These are phyloP conservation scores for Pelmatolapia mariae DNA, from an alignment of 2,113 vertebrate species.

Conservation along the genomic window DNA sequence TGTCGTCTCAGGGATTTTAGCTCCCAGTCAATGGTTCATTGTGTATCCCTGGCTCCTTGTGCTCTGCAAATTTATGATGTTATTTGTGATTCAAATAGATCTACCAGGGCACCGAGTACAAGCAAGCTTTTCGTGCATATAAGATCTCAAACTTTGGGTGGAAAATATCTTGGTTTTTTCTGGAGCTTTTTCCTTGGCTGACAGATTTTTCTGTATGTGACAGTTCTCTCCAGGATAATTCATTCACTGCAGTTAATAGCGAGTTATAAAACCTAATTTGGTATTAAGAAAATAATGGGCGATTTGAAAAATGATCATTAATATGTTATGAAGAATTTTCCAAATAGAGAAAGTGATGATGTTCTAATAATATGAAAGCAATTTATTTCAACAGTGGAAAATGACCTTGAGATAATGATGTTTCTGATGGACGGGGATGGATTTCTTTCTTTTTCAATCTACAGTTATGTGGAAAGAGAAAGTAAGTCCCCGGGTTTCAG, in stretches of 20 bases:
- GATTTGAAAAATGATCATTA: slow-evolving; percentile 23
- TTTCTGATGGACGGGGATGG: neutral
- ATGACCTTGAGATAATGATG: slow-evolving; percentile 18
- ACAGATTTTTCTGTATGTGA: neutral
- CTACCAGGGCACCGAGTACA: slow-evolving; percentile 1
- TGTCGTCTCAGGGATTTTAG: slow-evolving; percentile 34
- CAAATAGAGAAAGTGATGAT: slow-evolving; percentile 20
- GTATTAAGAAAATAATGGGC: slow-evolving; percentile 38
- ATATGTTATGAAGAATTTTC: slow-evolving; percentile 29
- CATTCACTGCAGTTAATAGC: neutral
- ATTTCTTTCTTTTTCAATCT: neutral
- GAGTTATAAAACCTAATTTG: slow-evolving; percentile 40
- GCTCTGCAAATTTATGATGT: slow-evolving; percentile 46
- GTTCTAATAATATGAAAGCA: slow-evolving; percentile 41
- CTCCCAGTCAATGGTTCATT: slow-evolving; percentile 38
- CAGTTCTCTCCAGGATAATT: neutral
- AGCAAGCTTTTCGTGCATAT: neutral
- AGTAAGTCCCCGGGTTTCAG: neutral
- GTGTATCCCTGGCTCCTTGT: slow-evolving; percentile 28
- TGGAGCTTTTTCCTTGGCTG: neutral
- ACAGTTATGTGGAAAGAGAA: neutral
- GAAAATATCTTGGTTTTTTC: neutral
- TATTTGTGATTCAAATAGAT: slow-evolving; percentile 53
- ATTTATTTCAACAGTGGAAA: slow-evolving; percentile 30
- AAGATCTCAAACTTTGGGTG: neutral